Percentiles rank a stretch among this genome's conserved stretches.
Evolutionary conservation across 2,113 vertebrate species (phyloP).

Genomic region (Microcebus tavaratra): DNA sequence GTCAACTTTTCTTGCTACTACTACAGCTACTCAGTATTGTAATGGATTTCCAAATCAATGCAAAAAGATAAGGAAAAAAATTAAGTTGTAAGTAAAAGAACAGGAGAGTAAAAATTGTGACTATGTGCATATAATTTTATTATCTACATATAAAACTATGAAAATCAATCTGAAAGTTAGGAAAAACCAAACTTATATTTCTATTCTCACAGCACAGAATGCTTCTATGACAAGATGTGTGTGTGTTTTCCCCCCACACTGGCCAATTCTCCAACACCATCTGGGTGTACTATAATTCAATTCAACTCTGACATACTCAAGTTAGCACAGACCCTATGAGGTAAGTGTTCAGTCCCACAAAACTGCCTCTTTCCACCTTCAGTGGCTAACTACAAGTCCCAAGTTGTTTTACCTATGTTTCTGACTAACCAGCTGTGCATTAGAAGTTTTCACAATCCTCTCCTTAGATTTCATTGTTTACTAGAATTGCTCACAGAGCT

Average conservation of each 20-base stretch:
- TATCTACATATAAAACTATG: background rate
- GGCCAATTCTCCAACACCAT: background rate
- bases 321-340: background rate
- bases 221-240: background rate
- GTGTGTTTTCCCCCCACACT: background rate
- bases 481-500: background rate
- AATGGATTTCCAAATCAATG: background rate
- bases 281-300: background rate
- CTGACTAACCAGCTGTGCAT: background rate
- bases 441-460: rapidly evolving
- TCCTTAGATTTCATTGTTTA: background rate
- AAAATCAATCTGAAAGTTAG: background rate
- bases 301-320: background rate
- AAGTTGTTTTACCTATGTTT: background rate
- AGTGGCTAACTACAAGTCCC: background rate
- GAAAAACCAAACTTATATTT: no score
- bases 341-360: background rate
- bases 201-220: background rate
- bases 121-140: background rate
- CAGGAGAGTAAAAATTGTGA: background rate
- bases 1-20: background rate
- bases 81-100: background rate
- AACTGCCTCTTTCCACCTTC: background rate
- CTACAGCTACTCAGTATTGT: background rate
- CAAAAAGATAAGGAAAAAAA: background rate